Evolutionary conservation across 2,888 invertebrate species (phyloP).

Genomic region (Eupsilia transversa): DNA sequence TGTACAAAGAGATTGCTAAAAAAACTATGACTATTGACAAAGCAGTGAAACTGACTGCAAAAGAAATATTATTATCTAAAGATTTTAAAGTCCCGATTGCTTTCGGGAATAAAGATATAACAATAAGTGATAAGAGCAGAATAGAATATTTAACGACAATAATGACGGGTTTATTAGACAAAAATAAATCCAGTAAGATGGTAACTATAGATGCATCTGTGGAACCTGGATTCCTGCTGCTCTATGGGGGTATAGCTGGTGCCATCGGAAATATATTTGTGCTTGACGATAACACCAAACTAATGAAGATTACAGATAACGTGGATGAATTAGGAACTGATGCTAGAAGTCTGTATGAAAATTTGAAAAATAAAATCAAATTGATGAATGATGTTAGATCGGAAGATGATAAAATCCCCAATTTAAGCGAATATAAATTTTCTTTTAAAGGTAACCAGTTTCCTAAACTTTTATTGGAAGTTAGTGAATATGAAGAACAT

Average conservation of each 20-base stretch:
- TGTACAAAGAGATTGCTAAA: slow-evolving; percentile 22
- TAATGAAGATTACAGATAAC: slow-evolving; percentile 4
- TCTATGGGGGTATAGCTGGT: not conserved
- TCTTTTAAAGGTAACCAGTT: slow-evolving; percentile 4
- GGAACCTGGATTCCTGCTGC: not conserved
- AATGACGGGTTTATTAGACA: not conserved
- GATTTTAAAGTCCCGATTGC: not conserved
- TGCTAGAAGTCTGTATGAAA: slow-evolving; percentile 9
- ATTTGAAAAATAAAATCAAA: not conserved
- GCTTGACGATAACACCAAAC: not conserved
- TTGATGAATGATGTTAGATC: not conserved
- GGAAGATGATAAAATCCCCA: not conserved
- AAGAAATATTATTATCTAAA: slow-evolving; percentile 7
- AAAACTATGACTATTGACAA: not conserved
- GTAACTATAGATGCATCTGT: not conserved
- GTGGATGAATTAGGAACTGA: not conserved
- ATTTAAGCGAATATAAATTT: slow-evolving; percentile 17
- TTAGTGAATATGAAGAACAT: not conserved
- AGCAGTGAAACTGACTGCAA: slow-evolving; percentile 9
- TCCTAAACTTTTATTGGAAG: not conserved
- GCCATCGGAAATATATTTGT: slow-evolving; percentile 7
- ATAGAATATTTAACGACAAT: not conserved
- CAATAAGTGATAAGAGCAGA: not conserved
- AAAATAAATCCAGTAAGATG: not conserved
- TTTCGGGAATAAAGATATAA: slow-evolving; percentile 23